Evolutionary conservation across 2,888 invertebrate species (phyloP).

Genomic region (Hetaerina titia): DNA sequence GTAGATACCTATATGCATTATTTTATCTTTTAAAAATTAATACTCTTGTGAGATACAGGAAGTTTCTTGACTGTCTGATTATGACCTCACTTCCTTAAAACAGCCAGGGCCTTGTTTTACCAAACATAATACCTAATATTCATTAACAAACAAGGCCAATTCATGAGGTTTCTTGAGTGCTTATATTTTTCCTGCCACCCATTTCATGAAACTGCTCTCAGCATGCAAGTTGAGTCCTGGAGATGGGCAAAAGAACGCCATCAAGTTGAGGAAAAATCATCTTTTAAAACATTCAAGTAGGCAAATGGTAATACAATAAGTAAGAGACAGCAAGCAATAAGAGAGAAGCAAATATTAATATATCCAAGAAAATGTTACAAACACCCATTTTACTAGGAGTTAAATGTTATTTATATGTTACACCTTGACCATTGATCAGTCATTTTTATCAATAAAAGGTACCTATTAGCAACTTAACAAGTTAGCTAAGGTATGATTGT

Average conservation of each 20-base stretch:
- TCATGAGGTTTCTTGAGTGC: not conserved
- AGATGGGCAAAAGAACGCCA: not conserved
- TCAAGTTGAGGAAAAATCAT: not conserved
- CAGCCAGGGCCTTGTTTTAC: not conserved
- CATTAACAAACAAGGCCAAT: not conserved
- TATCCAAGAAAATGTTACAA: too few relatives aligned
- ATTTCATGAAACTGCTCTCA: conserved; percentile 14
- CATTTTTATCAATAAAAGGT: not conserved
- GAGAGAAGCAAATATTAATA: too few relatives aligned
- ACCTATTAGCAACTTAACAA: not conserved
- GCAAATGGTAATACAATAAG: too few relatives aligned
- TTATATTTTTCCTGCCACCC: not conserved
- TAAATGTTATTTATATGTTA: not conserved
- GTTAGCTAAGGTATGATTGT: not conserved
- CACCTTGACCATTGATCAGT: not conserved
- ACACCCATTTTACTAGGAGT: too few relatives aligned
- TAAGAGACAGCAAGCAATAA: too few relatives aligned
- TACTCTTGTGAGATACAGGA: not conserved
- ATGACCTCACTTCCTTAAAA: not conserved
- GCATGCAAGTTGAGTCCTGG: not conserved
- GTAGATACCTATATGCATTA: not conserved
- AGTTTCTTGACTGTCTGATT: not conserved
- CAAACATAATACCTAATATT: not conserved
- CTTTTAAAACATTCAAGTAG: too few relatives aligned
- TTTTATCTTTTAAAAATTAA: not conserved